These are phyloP conservation scores for Drosophila fuyamai DNA, from an alignment of 1,140 invertebrate genomes.

Conservation along the genomic window DNA sequence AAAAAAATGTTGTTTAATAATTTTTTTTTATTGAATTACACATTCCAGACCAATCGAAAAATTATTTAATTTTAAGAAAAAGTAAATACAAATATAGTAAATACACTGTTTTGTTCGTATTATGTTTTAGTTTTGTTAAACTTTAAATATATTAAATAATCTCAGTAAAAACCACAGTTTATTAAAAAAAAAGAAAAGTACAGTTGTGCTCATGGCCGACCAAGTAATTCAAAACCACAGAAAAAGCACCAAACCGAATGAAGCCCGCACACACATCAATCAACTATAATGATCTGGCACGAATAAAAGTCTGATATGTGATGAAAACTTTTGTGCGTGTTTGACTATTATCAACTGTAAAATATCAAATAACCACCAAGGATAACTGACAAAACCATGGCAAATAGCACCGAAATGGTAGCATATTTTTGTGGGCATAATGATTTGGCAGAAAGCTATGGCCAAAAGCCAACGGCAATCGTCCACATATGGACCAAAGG, in stretches of 20 bases:
- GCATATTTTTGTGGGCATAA: constrained; percentile 68
- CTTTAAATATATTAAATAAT: too few species aligned
- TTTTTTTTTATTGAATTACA: not conserved
- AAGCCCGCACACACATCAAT: constrained; percentile 56
- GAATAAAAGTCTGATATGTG: constrained; percentile 36
- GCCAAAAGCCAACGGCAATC: constrained; percentile 42
- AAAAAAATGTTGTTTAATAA: not conserved
- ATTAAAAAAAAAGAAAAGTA: constrained; percentile 20
- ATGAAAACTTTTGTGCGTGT: constrained; percentile 62
- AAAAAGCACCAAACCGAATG: constrained; percentile 4
- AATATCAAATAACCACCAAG: constrained; percentile 75
- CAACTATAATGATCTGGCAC: constrained; percentile 76
- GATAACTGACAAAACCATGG: constrained; percentile 80
- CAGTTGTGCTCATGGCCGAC: constrained; percentile 30
- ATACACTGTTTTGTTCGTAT: too few species aligned
- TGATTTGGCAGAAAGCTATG: constrained; percentile 61
- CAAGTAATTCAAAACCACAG: constrained; percentile 58
- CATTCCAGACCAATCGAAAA: too few species aligned
- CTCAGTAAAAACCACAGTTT: not conserved
- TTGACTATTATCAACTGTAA: constrained; percentile 76
- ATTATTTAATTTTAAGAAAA: too few species aligned
- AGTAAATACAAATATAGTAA: too few species aligned
- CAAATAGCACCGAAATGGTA: constrained; percentile 55
- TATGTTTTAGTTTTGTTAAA: too few species aligned
- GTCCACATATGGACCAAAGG: constrained; percentile 26